Evolutionary conservation across 2,888 invertebrate species (phyloP).

Genomic region (Lysandra coridon): DNA sequence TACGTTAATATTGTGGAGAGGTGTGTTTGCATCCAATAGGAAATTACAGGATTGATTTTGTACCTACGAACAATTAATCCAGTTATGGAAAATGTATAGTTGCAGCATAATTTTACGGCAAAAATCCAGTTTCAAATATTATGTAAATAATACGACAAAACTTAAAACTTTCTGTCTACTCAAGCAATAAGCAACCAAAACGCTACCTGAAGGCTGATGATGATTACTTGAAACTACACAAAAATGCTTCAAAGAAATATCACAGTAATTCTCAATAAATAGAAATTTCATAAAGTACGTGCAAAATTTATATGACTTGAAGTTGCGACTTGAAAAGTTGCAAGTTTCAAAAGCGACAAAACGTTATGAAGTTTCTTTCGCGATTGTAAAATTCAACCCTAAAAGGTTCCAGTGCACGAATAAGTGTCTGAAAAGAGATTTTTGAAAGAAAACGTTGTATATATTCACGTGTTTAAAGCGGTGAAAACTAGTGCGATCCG

Average conservation of each 20-base stretch:
- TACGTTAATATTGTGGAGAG: background rate
- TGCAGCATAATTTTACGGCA: too few species aligned
- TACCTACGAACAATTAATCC: too few species aligned
- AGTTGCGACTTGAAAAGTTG: constrained; percentile 52
- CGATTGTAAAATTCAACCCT: constrained; percentile 53
- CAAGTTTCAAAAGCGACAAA: constrained; percentile 46
- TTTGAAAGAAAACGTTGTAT: background rate
- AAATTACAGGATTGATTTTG: too few species aligned
- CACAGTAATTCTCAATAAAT: constrained; percentile 23
- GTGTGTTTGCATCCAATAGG: too few species aligned
- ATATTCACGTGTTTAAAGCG: background rate
- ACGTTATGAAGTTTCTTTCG: constrained; percentile 50
- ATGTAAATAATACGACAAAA: too few species aligned
- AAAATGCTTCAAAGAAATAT: background rate
- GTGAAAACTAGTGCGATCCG: background rate
- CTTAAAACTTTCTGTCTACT: too few species aligned
- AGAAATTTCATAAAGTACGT: constrained; percentile 24
- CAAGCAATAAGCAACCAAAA: background rate
- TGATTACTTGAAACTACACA: background rate
- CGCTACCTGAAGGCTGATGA: background rate
- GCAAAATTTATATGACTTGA: constrained; percentile 45
- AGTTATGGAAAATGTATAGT: too few species aligned
- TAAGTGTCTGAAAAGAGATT: constrained; percentile 52
- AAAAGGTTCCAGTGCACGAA: constrained; percentile 41
- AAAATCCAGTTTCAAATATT: too few species aligned